phyloP scores from a whole-genome alignment of 2,888 invertebrate genomes.

The Pachymerium ferrugineum region DNA sequence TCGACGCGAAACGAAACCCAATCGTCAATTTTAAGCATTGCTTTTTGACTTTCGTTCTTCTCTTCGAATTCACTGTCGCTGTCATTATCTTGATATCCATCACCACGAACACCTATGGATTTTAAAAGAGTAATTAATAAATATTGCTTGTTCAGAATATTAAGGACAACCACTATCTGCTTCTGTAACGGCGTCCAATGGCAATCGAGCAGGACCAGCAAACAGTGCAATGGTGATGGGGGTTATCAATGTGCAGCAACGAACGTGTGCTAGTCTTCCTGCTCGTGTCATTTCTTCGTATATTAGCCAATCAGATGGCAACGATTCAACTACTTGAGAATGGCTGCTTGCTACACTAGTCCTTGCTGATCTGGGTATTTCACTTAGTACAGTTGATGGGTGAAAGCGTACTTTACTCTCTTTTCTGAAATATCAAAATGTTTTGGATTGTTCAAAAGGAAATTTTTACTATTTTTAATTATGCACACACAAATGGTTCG shows the following conservation, averaged over 20 bases:
- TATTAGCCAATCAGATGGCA: conserved; percentile 76
- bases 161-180: conserved; percentile 39
- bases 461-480: no score
- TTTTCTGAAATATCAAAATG: conserved; percentile 49
- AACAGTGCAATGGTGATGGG: conserved; percentile 74
- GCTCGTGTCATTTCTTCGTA: conserved; percentile 77
- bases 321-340: conserved; percentile 47
- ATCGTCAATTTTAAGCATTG: conserved; percentile 61
- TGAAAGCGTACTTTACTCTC: conserved; percentile 60
- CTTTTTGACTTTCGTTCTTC: conserved; percentile 50
- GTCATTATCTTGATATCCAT: conserved; percentile 41
- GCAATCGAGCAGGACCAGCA: conserved; percentile 63
- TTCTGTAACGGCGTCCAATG: conserved; percentile 48
- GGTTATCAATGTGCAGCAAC: conserved; percentile 74
- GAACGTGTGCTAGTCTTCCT: conserved; percentile 63
- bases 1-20: conserved; percentile 68
- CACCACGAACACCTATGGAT: conserved; percentile 33
- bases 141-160: background rate
- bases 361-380: conserved; percentile 43
- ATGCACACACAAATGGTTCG: no score
- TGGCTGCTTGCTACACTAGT: conserved; percentile 45
- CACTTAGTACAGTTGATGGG: conserved; percentile 57
- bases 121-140: background rate
- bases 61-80: conserved; percentile 56
- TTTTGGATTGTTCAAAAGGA: background rate